Base-by-base conservation (phyloP, 2,888 invertebrate species). In the Parapristionchus giblindavisi region DNA sequence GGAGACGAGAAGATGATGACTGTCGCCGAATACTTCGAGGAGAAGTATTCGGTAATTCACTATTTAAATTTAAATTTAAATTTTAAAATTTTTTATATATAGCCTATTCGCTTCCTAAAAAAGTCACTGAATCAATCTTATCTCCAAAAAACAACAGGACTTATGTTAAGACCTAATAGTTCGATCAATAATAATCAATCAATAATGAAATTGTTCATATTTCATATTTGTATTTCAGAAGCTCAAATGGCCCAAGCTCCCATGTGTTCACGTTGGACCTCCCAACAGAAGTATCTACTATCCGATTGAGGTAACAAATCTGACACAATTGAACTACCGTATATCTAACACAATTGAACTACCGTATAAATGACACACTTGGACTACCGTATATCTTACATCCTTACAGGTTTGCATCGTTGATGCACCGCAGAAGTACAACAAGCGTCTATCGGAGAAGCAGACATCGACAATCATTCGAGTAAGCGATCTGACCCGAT, bases 181-280 rank as follows among this genome's bases (percentile, higher is more conserved):
- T n/a, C n/a, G n/a, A n/a, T n/a, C n/a, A n/a, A 27, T 63, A 29
- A 38, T 63, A 27, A 6, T 27, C 14, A 24, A 56, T 11, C 61
- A 1, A 11, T 29, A 8, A 36, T 34, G 29, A 6, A 60, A 6
- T 8, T 60, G 38, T 40, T 38, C 5, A 14, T 27, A 40, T 3
- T 14, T 43, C 17, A 65, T 11, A 34, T 8, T 51, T 24, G 11
- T n/a, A 2, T 38, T 72, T 24, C 56, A 68, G 58, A 77, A 77
- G 56, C 82, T 85, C 52, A 75, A 76, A 70, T 85, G 77, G 73
- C 85, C 85, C n/a, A 79, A 79, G 66, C 79, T 85, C 58, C 85
- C 85, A 27, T 85, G 85, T 58, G 84, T 85, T 54, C 85, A 85
- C 79, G 85, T 85, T 48, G 85, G 85, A 4, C 84, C 85, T n/a